Evolutionary conservation across 2,888 invertebrate species (phyloP).

Genomic region (Cheilosia vernalis): DNA sequence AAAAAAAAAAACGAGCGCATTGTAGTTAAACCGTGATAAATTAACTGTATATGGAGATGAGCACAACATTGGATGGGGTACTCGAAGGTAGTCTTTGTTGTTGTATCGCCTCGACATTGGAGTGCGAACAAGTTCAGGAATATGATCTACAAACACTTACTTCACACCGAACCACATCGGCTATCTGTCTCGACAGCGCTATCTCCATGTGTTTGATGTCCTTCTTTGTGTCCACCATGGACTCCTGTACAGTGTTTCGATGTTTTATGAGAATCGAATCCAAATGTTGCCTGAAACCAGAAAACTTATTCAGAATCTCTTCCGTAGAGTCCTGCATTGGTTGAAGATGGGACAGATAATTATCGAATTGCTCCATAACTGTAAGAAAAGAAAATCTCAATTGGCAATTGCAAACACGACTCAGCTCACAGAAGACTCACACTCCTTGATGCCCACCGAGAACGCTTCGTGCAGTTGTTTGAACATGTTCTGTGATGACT

Average conservation of each 20-base stretch:
- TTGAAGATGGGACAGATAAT: constrained; percentile 83
- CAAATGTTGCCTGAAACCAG: constrained; percentile 80
- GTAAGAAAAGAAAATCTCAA: constrained; percentile 34
- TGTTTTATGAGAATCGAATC: constrained; percentile 80
- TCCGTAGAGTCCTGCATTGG: constrained; percentile 81
- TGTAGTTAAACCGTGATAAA: neutral
- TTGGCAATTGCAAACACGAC: neutral
- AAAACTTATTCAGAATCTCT: constrained; percentile 80
- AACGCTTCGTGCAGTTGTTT: constrained; percentile 95
- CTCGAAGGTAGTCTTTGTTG: no score
- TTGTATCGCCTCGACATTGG: no score
- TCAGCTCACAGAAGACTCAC: constrained; percentile 84
- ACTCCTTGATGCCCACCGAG: constrained; percentile 94
- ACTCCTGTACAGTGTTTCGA: constrained; percentile 80
- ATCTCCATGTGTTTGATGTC: constrained; percentile 82
- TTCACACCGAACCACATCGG: constrained; percentile 81
- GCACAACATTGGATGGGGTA: neutral
- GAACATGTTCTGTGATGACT: constrained; percentile 93
- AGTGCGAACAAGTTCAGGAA: no score
- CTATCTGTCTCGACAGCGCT: constrained; percentile 80
- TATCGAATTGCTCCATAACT: constrained; percentile 85
- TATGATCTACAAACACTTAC: constrained; percentile 66
- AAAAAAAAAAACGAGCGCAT: neutral
- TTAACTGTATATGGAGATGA: neutral
- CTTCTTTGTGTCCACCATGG: constrained; percentile 81